Conservation (phyloP, 2,113 vertebrate genomes). For the Dunckerocampus dactyliophorus region DNA sequence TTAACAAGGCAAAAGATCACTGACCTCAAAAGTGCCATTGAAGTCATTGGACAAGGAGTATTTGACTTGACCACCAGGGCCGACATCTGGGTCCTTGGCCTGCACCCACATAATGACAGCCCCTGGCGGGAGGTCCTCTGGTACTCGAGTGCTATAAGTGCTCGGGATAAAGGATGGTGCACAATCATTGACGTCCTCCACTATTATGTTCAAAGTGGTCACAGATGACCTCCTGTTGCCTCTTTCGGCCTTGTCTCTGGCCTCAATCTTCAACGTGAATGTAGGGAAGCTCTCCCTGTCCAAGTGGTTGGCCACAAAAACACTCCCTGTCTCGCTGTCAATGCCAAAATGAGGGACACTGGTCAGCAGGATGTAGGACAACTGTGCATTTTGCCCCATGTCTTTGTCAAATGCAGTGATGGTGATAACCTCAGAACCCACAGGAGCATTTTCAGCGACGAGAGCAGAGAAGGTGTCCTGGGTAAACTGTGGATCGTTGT, state of each 20-base stretch:
- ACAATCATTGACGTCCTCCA: slow-evolving; percentile 94
- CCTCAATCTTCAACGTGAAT: slow-evolving; percentile 87
- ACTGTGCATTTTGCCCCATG: slow-evolving; percentile 81
- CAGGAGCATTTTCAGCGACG: slow-evolving; percentile 81
- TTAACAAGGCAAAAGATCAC: slow-evolving; percentile 56
- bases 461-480: slow-evolving; percentile 80
- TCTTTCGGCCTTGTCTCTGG: slow-evolving; percentile 84
- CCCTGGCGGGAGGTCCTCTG: slow-evolving; percentile 88
- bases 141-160: slow-evolving; percentile 82
- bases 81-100: slow-evolving; percentile 87
- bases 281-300: slow-evolving; percentile 85
- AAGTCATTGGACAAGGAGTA: slow-evolving; percentile 88
- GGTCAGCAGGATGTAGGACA: slow-evolving; percentile 83
- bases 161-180: slow-evolving; percentile 87
- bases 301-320: slow-evolving; percentile 82
- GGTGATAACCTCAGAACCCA: slow-evolving; percentile 85
- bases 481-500: slow-evolving; percentile 86
- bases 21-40: slow-evolving; percentile 87
- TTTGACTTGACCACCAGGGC: slow-evolving; percentile 85
- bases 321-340: slow-evolving; percentile 84
- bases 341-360: slow-evolving; percentile 83
- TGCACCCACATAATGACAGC: slow-evolving; percentile 92
- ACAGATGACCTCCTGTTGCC: slow-evolving; percentile 82
- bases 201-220: slow-evolving; percentile 80
- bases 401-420: slow-evolving; percentile 88